Percentiles rank a stretch among this genome's conserved stretches.
Conservation (phyloP, 23 tunicate genomes). For the Ciona savignyi region DNA sequence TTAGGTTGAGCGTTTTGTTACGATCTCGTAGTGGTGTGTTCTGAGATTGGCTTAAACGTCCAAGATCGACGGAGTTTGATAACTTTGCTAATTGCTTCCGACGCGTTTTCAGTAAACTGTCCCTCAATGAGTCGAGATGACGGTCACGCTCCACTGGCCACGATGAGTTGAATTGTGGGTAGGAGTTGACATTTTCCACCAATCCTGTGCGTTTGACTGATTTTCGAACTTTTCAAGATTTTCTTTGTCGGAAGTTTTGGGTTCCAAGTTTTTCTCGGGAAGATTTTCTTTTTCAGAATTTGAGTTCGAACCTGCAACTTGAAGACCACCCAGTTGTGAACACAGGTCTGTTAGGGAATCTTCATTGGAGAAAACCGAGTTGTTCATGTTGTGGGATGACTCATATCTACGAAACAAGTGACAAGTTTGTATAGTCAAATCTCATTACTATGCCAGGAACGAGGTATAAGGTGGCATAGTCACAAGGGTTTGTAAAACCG, state of each 20-base stretch:
- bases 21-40: not conserved
- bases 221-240: too few relatives aligned
- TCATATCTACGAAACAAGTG: too few relatives aligned
- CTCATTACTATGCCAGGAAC: too few relatives aligned
- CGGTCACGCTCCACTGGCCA: not conserved
- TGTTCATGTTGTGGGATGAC: not conserved
- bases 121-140: not conserved
- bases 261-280: too few relatives aligned
- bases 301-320: not conserved
- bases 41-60: not conserved
- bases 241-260: not conserved
- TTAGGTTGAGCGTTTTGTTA: not conserved
- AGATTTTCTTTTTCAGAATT: too few relatives aligned
- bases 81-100: not conserved
- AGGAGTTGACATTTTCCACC: not conserved
- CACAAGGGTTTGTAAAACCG: too few relatives aligned
- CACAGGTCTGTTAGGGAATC: constrained; percentile 12
- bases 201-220: not conserved
- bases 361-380: not conserved
- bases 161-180: not conserved
- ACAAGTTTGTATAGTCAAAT: too few relatives aligned
- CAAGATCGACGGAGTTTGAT: not conserved
- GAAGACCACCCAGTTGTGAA: constrained; percentile 10
- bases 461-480: too few relatives aligned
- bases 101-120: not conserved